Percentiles rank a stretch among this genome's conserved stretches.
These are phyloP conservation scores for Macrophya annulata DNA, from an alignment of 2,888 invertebrate species.

Conservation along the genomic window DNA sequence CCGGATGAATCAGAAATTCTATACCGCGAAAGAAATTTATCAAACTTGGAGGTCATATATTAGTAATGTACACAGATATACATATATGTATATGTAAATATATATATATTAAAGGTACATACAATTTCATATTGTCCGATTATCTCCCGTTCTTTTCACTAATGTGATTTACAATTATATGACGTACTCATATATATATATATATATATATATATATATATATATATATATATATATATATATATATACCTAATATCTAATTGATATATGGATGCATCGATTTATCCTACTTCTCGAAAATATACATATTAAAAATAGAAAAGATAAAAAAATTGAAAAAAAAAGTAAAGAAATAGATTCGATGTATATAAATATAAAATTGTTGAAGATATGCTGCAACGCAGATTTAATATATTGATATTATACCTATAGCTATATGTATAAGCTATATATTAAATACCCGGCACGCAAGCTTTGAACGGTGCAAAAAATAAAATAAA, in stretches of 20 bases:
- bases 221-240: neutral
- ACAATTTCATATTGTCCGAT: neutral
- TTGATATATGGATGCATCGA: neutral
- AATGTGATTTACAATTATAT: neutral
- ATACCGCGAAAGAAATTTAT: constrained; percentile 27
- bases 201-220: too few relatives aligned
- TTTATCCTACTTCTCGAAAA: neutral
- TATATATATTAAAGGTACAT: neutral
- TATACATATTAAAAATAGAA: neutral
- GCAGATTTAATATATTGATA: neutral
- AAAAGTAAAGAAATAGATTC: neutral
- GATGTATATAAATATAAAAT: constrained; percentile 7
- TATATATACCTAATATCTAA: too few relatives aligned
- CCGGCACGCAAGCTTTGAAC: neutral
- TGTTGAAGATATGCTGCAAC: constrained; percentile 9
- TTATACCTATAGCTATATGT: neutral
- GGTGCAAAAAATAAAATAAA: constrained; percentile 3
- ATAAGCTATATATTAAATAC: too few relatives aligned
- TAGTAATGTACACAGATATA: neutral
- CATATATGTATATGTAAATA: neutral
- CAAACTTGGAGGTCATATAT: constrained; percentile 9
- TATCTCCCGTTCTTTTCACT: neutral
- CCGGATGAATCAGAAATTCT: constrained; percentile 26
- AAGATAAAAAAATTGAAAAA: neutral
- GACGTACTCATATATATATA: neutral